Evolutionary conservation across 2,888 invertebrate genomes (phyloP).

Genomic region (Prosapia bicincta): DNA sequence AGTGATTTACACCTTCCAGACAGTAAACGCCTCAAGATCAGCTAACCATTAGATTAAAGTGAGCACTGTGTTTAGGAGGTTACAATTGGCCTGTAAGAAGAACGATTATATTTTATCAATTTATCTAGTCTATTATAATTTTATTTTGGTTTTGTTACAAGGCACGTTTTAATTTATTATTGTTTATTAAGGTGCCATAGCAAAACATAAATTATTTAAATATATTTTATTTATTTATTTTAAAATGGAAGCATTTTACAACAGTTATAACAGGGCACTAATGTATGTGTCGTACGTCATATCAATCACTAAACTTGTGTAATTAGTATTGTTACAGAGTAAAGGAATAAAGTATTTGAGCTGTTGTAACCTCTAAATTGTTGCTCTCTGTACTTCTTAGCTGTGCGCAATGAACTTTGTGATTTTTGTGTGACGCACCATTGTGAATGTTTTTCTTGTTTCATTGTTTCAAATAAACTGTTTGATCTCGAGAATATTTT

Average conservation of each 20-base stretch:
- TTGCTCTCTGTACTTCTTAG: not conserved
- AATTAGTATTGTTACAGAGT: too few relatives aligned
- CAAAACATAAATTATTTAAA: not conserved
- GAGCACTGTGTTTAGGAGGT: not conserved
- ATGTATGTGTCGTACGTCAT: too few relatives aligned
- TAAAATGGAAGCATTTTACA: not conserved
- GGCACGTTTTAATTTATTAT: not conserved
- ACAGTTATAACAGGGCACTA: too few relatives aligned
- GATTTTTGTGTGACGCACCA: not conserved
- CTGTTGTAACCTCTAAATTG: not conserved
- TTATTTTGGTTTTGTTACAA: not conserved
- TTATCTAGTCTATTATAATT: not conserved
- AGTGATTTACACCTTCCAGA: slow-evolving; percentile 1
- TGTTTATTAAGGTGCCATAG: not conserved
- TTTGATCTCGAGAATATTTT: not conserved
- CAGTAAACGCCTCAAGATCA: slow-evolving; percentile 18
- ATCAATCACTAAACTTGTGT: too few relatives aligned
- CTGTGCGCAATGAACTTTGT: not conserved
- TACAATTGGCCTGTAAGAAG: not conserved
- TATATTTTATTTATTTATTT: not conserved
- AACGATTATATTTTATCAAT: not conserved
- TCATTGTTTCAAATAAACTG: not conserved
- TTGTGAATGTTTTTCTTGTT: not conserved
- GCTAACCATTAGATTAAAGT: slow-evolving; percentile 7
- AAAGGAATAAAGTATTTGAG: too few relatives aligned